Base-by-base conservation (phyloP, 2,888 invertebrate species). In the Dioctria rufipes region DNA sequence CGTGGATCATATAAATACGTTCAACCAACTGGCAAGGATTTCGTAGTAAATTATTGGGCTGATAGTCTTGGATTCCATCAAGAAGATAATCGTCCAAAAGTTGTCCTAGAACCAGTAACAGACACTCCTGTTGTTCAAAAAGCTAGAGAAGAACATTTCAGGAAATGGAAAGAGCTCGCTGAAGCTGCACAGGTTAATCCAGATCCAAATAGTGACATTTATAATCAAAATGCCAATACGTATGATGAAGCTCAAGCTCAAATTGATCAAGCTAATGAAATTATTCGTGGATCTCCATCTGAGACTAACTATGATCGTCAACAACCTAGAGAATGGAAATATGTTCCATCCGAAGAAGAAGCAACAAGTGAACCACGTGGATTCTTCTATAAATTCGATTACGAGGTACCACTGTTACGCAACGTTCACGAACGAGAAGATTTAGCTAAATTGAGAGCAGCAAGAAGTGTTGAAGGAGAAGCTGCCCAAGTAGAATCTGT, bases 31-130 rank as follows among this genome's bases (percentile, higher is more conserved):
- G 89, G 89, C 40, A 86, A 88, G 40, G 89, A 89, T 75, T 88
- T 88, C 80, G 73, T 88, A 81, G 89, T 88, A 82, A 88, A 92
- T 82, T 95, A 95, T 87, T 94, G 93, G 92, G 94, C 94, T 81
- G 94, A 94, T 86, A 91, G 92, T 83, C 90, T 91, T 83, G 95
- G 95, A n/a, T 95, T 95, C 90, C 94, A 95, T 88, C 94, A 94
- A 83, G 92, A 93, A 81, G 94, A 94, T 85, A 94, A 95, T 86
- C 89, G 93, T 3, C 93, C 93, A 11, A 92, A 92, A 84, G 90
- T 92, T 73, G 90, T 90, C 73, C 91, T 93, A 78, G 89, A 91
- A 86, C 93, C 92, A 0, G 91, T 92, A 9, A 91, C 92, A 83
- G 94, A 94, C 86, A 92, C 93, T 0, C 93, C 93, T 0, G 94